Percentiles rank a stretch among this genome's conserved stretches.
Evolutionary conservation across 92 coral and sea anemone species (phyloP).

Genomic region (Chrysogorgia sp.): DNA sequence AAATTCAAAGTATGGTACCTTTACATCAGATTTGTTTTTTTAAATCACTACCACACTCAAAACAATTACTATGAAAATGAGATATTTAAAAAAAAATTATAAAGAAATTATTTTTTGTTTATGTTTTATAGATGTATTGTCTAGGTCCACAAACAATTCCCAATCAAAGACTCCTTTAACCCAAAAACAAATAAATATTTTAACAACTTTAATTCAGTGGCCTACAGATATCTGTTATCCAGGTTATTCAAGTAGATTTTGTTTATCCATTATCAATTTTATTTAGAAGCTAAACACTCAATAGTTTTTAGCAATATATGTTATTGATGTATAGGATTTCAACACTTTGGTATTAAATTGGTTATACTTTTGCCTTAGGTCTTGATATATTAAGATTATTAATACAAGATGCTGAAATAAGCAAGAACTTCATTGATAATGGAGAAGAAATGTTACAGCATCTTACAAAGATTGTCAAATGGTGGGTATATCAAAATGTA

Average conservation of each 20-base stretch:
- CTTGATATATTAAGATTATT: slow-evolving; percentile 82
- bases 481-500: no score
- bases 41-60: no score
- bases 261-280: no score
- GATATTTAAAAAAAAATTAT: background rate
- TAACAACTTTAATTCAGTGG: slow-evolving; percentile 66
- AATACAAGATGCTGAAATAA: slow-evolving; percentile 63
- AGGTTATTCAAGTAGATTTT: slow-evolving; percentile 51
- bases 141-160: slow-evolving; percentile 8
- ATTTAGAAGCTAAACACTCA: no score
- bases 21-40: no score
- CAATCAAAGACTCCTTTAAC: slow-evolving; percentile 16
- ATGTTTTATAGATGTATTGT: slow-evolving; percentile 18
- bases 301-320: no score
- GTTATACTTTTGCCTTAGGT: slow-evolving; percentile 58
- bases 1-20: slow-evolving; percentile 15
- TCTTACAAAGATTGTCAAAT: slow-evolving; percentile 62
- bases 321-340: no score
- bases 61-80: no score
- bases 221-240: slow-evolving; percentile 81
- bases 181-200: slow-evolving; percentile 27
- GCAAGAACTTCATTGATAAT: slow-evolving; percentile 59
- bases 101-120: background rate
- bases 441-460: slow-evolving; percentile 67
- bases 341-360: no score